These are phyloP conservation scores for Meles meles DNA, from an alignment of 2,113 vertebrate genomes.

Conservation along the genomic window DNA sequence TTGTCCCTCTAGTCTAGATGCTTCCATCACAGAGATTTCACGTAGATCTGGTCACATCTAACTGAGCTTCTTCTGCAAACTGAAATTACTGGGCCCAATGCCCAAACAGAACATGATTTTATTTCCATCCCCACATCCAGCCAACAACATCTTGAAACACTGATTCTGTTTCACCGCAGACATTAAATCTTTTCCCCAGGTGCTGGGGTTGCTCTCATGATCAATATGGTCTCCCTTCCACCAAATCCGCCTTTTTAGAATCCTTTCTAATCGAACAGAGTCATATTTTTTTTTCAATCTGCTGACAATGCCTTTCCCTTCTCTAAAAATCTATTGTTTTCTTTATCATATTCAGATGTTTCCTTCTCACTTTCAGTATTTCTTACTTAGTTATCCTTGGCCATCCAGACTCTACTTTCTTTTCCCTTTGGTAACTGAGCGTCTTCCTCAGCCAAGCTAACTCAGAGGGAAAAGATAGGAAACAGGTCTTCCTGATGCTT, in stretches of 20 bases:
- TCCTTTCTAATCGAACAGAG: neutral
- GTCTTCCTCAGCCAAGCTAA: neutral
- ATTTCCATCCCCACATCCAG: slow-evolving; percentile 23
- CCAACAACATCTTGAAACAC: slow-evolving; percentile 32
- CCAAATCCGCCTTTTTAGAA: neutral
- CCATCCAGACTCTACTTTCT: neutral
- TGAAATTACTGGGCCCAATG: slow-evolving; percentile 14
- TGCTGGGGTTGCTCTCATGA: neutral
- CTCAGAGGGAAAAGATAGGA: neutral
- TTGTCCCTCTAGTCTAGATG: neutral
- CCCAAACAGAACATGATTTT: slow-evolving; percentile 54
- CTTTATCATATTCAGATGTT: slow-evolving; percentile 49
- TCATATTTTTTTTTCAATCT: neutral
- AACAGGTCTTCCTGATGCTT: neutral
- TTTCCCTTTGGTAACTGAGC: neutral
- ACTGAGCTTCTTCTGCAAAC: slow-evolving; percentile 1
- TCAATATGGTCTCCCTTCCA: neutral
- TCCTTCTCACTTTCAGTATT: neutral
- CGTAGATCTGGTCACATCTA: neutral
- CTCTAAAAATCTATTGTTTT: slow-evolving; percentile 19
- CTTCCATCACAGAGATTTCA: neutral
- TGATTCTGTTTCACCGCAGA: neutral
- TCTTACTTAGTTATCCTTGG: slow-evolving; percentile 8
- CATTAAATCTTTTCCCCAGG: neutral
- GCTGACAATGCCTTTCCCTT: neutral